These are phyloP conservation scores for Panulirus ornatus DNA, from an alignment of 1,140 invertebrate genomes.

Conservation along the genomic window DNA sequence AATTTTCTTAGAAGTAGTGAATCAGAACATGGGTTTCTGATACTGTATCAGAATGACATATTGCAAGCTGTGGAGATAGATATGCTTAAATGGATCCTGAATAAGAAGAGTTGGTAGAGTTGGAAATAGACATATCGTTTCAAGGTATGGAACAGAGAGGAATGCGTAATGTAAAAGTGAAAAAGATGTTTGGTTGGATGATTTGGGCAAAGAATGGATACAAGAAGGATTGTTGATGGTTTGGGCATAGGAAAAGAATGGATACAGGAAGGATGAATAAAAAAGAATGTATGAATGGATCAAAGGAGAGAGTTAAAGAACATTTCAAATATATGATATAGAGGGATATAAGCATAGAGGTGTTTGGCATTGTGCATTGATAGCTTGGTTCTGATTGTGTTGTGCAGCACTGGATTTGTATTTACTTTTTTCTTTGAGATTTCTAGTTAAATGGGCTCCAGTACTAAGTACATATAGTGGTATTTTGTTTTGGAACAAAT, in stretches of 20 bases:
- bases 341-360: neutral
- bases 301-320: neutral
- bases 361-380: neutral
- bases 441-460: neutral
- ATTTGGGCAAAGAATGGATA: neutral
- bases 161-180: no score
- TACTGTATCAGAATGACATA: no score
- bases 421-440: neutral
- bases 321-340: neutral
- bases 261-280: neutral
- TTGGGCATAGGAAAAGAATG: neutral
- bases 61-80: no score
- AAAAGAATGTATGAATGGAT: neutral
- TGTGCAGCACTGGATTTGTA: no score
- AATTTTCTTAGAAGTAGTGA: no score
- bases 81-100: no score
- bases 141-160: no score
- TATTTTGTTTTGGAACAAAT: neutral
- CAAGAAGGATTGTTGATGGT: neutral
- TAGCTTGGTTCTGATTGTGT: no score
- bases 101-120: no score
- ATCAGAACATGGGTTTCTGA: no score
- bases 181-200: neutral
- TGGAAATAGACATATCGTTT: no score
- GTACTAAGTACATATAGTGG: neutral